Evolutionary conservation across 1,140 invertebrate species (phyloP), one percentile per base, ranked within the genome.

Genomic region (Lerema accius): DNA sequence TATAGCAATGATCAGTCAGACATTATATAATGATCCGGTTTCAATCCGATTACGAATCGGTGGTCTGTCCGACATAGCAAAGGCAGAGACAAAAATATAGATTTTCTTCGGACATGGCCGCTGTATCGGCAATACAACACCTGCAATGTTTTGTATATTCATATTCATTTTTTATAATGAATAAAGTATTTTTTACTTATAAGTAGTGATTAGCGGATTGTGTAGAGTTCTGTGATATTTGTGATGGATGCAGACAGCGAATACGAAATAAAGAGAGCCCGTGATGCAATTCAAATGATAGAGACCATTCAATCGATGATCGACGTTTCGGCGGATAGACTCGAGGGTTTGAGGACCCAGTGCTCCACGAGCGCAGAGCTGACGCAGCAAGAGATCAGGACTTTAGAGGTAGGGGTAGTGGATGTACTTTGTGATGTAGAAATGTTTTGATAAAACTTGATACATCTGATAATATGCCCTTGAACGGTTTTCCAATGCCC

Each of bases 311-410:
- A 98, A 93, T 96, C 95, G 72, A 97, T 98, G 96, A 99, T 99
- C 91, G 97, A 98, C 92, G 95, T 98, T 88, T 98, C 96, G 78
- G 96, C 97, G 59, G 95, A 97, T 90, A 95, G 97, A 86, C 94
- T 99, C 75, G 95, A 98, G 82, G 96, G 96, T 49, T 92, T 99
- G 71, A 93, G 98, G 83, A 98, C 97, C 50, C 95, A 97, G 92
- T 99, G 97, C 92, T 95, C 95, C 14, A 97, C 97, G 50, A 97
- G 95, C 85, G 96, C 95, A 42, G 96, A 97, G 89, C 93, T 99
- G 66, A 99, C 97, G 37, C 97, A 98, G 84, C 96, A 98, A 82
- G 97, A 99, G 94, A 99, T 99, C 78, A 93, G 97, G 69, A 97
- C 96, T 49, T 92, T 98, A 45, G 98, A 99, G 95, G 97, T 97